Evolutionary conservation across 2,888 invertebrate genomes (phyloP), one percentile per base, ranked within the genome.

Genomic region (Polyommatus icarus): DNA sequence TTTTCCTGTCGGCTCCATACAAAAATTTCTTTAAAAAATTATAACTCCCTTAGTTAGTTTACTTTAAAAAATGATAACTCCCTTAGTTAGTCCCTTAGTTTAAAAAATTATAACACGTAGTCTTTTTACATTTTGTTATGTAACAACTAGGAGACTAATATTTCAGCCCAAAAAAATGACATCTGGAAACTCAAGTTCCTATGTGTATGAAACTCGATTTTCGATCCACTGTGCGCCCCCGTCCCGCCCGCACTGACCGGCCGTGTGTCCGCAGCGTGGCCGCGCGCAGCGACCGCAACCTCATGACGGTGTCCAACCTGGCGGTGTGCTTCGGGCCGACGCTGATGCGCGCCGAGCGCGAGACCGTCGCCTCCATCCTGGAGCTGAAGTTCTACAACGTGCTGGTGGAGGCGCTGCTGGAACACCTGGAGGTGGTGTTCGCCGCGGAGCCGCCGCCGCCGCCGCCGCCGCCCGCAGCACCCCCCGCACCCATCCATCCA

Each of bases 311-410:
- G 76, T 98, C 98, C 83, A 99, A 99, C 95, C 95, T 99, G 85
- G 99, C 99, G 3, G 99, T 99, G 77, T 99, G 99, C 90, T 99
- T 99, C 93, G 99, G 99, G 36, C 99, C 99, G 50, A 99, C 99
- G 76, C 95, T 99, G 85, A 95, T 99, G 88, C 95, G 99, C 80
- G 98, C 99, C 7, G 97, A 98, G 94, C 98, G 99, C 88, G 99
- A 99, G 94, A 98, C 99, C 10, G 98, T 99, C 79, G 99, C 99
- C 79, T 98, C 99, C 87, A 99, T 99, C 87, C 97, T 99, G 95
- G 99, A 99, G 92, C 98, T 99, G 84, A 99, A 99, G 94, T 99
- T 99, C 95, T 99, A 98, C 94, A 99, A 99, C 94, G 98, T 99
- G 86, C 98, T 99, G 82, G 98, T 99, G 78, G 99, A 99, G 95